Evolutionary conservation across 1,140 invertebrate genomes (phyloP).

Genomic region (Meloidogyne hapla): DNA sequence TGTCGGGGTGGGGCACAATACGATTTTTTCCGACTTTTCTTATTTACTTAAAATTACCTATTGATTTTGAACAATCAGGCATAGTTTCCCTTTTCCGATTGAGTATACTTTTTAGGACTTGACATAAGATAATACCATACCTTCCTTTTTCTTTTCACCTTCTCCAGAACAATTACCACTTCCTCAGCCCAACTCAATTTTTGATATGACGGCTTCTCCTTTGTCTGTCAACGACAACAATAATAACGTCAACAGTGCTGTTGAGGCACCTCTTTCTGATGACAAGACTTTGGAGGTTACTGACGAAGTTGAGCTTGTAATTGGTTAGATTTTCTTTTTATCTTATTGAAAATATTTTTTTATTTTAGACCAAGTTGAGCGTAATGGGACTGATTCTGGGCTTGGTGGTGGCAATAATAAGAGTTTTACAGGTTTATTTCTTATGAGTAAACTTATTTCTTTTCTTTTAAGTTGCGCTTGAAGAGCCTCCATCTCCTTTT

Average conservation of each 20-base stretch:
- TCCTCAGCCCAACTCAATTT: not conserved
- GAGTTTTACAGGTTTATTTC: constrained; percentile 70
- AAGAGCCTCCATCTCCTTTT: not conserved
- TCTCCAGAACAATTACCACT: not conserved
- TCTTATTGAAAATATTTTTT: not conserved
- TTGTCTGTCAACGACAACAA: not conserved
- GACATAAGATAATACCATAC: not conserved
- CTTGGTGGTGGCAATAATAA: not conserved
- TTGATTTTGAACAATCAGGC: too few relatives aligned
- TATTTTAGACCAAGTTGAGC: not conserved
- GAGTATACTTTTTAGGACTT: too few relatives aligned
- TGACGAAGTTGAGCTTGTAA: not conserved
- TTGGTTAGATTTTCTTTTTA: not conserved
- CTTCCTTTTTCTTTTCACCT: not conserved
- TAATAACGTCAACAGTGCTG: not conserved
- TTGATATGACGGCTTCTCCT: not conserved
- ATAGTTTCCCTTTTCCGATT: too few relatives aligned
- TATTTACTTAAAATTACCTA: too few relatives aligned
- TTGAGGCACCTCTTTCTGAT: not conserved
- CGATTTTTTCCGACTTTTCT: too few relatives aligned
- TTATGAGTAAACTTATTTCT: constrained; percentile 96
- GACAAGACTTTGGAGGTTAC: not conserved
- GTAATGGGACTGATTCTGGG: not conserved
- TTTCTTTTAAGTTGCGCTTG: not conserved
- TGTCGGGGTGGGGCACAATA: too few relatives aligned